Conservation (phyloP, 2,888 invertebrate species). For the Carabus problematicus region DNA sequence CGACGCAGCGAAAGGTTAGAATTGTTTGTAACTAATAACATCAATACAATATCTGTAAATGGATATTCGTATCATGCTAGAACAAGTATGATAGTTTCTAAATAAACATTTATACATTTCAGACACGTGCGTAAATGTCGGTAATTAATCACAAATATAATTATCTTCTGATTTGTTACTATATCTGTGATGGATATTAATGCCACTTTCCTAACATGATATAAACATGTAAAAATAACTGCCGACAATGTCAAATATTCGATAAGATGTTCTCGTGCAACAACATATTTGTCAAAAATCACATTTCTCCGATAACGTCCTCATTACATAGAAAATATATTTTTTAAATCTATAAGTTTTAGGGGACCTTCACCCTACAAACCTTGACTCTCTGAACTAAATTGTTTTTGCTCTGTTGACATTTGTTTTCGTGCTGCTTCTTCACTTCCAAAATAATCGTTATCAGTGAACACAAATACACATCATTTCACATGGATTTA, state of each 20-base stretch:
- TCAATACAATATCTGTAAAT: no score
- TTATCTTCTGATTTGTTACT: background rate
- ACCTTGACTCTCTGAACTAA: constrained; percentile 36
- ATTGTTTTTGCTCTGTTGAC: constrained; percentile 21
- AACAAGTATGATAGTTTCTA: no score
- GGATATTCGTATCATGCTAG: no score
- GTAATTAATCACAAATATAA: no score
- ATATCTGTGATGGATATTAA: background rate
- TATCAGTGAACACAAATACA: background rate
- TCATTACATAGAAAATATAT: constrained; percentile 4
- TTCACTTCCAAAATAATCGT: constrained; percentile 26
- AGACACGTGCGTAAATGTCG: no score
- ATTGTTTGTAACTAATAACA: no score
- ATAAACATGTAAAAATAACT: constrained; percentile 12
- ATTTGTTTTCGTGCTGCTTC: constrained; percentile 25
- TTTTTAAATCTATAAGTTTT: background rate
- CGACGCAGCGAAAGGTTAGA: no score
- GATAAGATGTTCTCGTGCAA: constrained; percentile 14
- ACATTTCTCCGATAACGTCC: constrained; percentile 2
- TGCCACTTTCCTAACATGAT: background rate
- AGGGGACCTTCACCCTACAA: constrained; percentile 18
- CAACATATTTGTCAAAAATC: constrained; percentile 24
- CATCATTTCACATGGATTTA: background rate
- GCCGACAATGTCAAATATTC: constrained; percentile 21
- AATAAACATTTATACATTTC: no score